These are phyloP conservation scores for Muscidifurax raptorellus DNA, from an alignment of 1,140 invertebrate genomes.

Conservation along the genomic window DNA sequence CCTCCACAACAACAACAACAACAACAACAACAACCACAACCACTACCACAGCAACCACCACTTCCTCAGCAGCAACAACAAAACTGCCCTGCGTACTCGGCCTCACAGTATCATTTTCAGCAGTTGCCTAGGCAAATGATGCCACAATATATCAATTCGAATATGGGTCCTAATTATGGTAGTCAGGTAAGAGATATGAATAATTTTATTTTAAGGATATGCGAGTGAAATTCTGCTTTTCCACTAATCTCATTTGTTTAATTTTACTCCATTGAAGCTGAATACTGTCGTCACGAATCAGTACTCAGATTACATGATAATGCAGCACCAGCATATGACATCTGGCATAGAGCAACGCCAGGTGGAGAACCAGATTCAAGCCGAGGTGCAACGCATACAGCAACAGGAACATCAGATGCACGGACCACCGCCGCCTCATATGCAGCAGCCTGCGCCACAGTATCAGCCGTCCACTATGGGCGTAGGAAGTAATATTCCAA, in stretches of 20 bases:
- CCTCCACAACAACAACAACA: conserved; percentile 39
- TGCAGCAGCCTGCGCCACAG: conserved; percentile 57
- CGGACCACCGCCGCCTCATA: conserved; percentile 56
- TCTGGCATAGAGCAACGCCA: conserved; percentile 48
- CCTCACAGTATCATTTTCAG: conserved; percentile 64
- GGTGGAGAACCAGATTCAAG: conserved; percentile 59
- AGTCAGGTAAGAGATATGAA: conserved; percentile 23
- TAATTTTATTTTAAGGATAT: conserved; percentile 33
- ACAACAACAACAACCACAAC: conserved; percentile 39
- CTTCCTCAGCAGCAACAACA: conserved; percentile 48
- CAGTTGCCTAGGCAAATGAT: conserved; percentile 62
- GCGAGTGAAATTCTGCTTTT: conserved; percentile 25
- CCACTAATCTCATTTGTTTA: not conserved
- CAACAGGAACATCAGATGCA: conserved; percentile 51
- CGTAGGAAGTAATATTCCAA: not conserved
- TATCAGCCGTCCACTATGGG: conserved; percentile 46
- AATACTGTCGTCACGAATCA: conserved; percentile 53
- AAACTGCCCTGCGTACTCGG: conserved; percentile 63
- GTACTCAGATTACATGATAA: conserved; percentile 46
- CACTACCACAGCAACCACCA: conserved; percentile 28
- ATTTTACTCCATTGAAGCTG: conserved; percentile 32
- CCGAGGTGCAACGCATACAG: conserved; percentile 54
- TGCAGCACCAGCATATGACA: conserved; percentile 40
- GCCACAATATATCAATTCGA: conserved; percentile 64
- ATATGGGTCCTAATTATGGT: conserved; percentile 56